Conservation (phyloP, 2,888 invertebrate species). For the Eurois occulta region DNA sequence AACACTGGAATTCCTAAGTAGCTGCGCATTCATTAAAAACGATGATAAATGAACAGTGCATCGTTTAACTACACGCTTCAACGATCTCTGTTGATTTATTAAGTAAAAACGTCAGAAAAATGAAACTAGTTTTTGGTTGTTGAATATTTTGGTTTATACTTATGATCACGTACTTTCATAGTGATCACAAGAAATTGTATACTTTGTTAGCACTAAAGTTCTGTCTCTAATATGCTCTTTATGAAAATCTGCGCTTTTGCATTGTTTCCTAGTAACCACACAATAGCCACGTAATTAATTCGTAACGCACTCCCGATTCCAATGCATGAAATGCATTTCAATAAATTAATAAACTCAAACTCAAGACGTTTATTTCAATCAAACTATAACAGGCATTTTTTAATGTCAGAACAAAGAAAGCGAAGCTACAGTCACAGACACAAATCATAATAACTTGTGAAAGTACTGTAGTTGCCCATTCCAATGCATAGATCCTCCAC, state of each 20-base stretch:
- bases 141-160: conserved; percentile 29
- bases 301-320: no score
- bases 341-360: neutral
- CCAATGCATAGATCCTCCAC: no score
- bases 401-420: no score
- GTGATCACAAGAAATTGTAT: neutral
- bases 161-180: conserved; percentile 19
- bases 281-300: no score
- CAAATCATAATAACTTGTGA: no score
- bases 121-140: conserved; percentile 31
- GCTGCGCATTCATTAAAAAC: conserved; percentile 37
- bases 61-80: conserved; percentile 53
- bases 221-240: neutral
- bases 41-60: conserved; percentile 48
- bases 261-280: no score
- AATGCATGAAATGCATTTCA: neutral
- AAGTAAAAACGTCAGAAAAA: conserved; percentile 29
- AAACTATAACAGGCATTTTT: no score
- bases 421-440: no score
- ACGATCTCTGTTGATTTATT: conserved; percentile 56
- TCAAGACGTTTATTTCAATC: no score
- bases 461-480: no score
- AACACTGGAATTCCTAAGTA: conserved; percentile 43
- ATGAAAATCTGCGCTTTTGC: no score
- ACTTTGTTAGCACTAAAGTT: neutral